phyloP scores from a whole-genome alignment of 2,888 invertebrate genomes.

The Adelognathus sp. region DNA sequence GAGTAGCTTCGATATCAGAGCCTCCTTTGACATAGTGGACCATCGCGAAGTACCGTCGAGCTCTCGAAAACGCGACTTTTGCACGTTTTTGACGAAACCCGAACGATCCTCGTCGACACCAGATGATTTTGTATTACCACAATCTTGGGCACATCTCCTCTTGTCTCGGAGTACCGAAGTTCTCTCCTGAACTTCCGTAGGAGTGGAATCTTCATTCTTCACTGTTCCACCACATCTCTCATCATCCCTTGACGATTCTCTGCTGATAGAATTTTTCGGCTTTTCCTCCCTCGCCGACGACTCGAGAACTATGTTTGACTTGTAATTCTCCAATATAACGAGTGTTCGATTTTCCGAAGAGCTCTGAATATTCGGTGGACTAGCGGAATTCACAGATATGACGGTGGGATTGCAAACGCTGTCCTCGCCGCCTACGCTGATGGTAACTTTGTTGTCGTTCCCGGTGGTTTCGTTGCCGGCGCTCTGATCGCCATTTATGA shows the following conservation, averaged over 20 bases:
- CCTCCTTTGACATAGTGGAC: constrained; percentile 71
- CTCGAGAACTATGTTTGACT: constrained; percentile 77
- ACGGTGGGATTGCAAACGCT: constrained; percentile 78
- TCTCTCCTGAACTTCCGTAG: not conserved
- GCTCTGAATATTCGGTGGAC: constrained; percentile 69
- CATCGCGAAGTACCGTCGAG: constrained; percentile 47
- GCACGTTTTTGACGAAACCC: constrained; percentile 7
- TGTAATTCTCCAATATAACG: constrained; percentile 79
- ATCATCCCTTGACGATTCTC: not conserved
- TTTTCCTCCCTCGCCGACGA: constrained; percentile 54
- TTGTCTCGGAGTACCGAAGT: not conserved
- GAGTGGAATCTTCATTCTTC: constrained; percentile 5
- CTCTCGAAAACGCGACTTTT: constrained; percentile 41
- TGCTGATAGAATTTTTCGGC: not conserved
- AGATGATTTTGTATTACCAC: not conserved
- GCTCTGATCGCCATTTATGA: constrained; percentile 73
- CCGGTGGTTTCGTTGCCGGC: constrained; percentile 54
- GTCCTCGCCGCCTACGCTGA: constrained; percentile 81
- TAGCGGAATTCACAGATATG: constrained; percentile 75
- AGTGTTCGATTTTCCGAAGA: constrained; percentile 76
- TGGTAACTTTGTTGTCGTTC: constrained; percentile 80
- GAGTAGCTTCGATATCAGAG: constrained; percentile 75
- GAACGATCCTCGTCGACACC: constrained; percentile 17
- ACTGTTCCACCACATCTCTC: not conserved
- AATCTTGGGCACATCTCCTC: not conserved